A percentile compares a stretch with the other conserved stretches of the same genome.
Conservation (phyloP, 2,113 vertebrate genomes). For the Carollia perspicillata region DNA sequence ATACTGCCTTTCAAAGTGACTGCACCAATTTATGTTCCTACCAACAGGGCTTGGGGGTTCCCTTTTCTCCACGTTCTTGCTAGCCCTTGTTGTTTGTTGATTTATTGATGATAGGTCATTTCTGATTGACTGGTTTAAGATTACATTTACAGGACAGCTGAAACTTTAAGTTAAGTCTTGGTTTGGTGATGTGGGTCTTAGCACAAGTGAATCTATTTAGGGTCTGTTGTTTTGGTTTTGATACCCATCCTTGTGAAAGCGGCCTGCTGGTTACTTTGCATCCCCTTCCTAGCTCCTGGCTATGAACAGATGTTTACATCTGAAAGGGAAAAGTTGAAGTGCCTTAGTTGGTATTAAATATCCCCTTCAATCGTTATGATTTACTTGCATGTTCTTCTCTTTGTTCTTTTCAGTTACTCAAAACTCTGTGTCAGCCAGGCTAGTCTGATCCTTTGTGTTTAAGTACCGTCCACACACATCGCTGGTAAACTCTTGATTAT, state of each 20-base stretch:
- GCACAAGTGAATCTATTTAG: neutral
- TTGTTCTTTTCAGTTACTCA: neutral
- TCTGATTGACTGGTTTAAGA: neutral
- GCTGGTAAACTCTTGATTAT: neutral
- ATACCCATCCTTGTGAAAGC: neutral
- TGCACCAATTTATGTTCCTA: neutral
- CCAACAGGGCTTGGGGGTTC: neutral
- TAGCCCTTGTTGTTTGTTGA: neutral
- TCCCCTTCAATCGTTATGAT: neutral
- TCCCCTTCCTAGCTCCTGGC: neutral
- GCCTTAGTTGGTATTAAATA: neutral
- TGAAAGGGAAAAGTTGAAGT: neutral
- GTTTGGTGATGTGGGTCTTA: neutral
- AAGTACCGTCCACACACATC: neutral
- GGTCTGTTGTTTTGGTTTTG: neutral
- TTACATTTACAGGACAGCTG: neutral
- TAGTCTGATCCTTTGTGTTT: neutral
- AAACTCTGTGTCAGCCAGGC: neutral
- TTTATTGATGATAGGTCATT: neutral
- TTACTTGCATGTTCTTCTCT: neutral
- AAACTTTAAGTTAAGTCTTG: neutral
- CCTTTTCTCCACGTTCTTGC: neutral
- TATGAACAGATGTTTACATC: neutral
- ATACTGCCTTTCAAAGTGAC: neutral
- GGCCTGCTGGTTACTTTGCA: neutral